These are phyloP conservation scores for Cichlasoma orientale DNA, from an alignment of 2,797 vertebrate species.

Conservation along the genomic window DNA sequence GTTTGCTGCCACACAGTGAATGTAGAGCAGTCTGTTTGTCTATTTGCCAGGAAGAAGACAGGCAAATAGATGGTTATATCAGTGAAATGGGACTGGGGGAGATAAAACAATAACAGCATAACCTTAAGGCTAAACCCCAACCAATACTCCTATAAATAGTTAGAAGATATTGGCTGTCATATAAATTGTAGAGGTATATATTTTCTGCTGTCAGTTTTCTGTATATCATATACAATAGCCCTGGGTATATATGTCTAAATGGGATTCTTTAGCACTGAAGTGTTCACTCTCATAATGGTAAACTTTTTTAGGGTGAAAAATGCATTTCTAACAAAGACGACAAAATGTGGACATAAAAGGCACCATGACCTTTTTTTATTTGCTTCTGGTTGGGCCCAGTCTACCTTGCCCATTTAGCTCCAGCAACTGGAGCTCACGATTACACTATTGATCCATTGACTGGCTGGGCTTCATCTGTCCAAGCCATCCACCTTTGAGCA, in stretches of 20 bases:
- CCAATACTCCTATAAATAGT: conserved; percentile 52
- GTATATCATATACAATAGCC: conserved; percentile 45
- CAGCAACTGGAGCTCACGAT: conserved; percentile 75
- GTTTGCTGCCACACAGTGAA: conserved; percentile 63
- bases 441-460: conserved; percentile 79
- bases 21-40: conserved; percentile 68
- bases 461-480: conserved; percentile 77
- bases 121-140: conserved; percentile 52
- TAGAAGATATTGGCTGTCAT: conserved; percentile 51
- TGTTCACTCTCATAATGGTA: conserved; percentile 39
- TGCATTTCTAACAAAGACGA: conserved; percentile 41
- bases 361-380: conserved; percentile 49
- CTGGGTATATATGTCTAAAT: conserved; percentile 24
- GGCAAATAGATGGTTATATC: conserved; percentile 65
- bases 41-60: conserved; percentile 62
- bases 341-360: conserved; percentile 32
- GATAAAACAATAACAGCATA: conserved; percentile 65
- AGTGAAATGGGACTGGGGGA: conserved; percentile 51
- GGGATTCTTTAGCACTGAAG: conserved; percentile 41
- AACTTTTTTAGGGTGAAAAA: conserved; percentile 29
- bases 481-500: conserved; percentile 75
- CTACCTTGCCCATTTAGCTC: conserved; percentile 61
- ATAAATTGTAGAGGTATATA: conserved; percentile 51
- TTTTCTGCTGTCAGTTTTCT: conserved; percentile 56
- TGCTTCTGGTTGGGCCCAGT: conserved; percentile 34